phyloP scores from a whole-genome alignment of 1,140 invertebrate genomes.

The Drosophila albomicans region DNA sequence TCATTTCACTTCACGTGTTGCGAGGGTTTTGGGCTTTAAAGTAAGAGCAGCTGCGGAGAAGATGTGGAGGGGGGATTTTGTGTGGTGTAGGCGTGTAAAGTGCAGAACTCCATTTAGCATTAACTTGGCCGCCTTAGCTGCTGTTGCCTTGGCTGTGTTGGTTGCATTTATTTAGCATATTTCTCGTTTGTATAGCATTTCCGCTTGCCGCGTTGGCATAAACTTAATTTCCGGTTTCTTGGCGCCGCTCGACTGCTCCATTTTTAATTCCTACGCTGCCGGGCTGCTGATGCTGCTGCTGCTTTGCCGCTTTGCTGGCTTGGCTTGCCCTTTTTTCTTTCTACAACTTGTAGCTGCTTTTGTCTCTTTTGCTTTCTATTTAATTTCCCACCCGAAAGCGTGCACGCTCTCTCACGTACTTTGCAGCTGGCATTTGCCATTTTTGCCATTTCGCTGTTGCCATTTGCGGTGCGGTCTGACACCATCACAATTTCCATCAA shows the following conservation, averaged over 20 bases:
- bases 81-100: slow-evolving; percentile 38
- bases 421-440: slow-evolving; percentile 51
- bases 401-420: slow-evolving; percentile 55
- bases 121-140: slow-evolving; percentile 58
- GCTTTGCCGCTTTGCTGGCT: slow-evolving; percentile 31
- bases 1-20: slow-evolving; percentile 80
- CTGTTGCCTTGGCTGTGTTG: slow-evolving; percentile 38
- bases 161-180: slow-evolving; percentile 79
- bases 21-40: slow-evolving; percentile 10
- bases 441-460: slow-evolving; percentile 42
- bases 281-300: slow-evolving; percentile 25
- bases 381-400: slow-evolving; percentile 72
- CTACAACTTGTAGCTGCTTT: slow-evolving; percentile 65
- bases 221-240: slow-evolving; percentile 76
- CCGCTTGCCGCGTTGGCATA: slow-evolving; percentile 51
- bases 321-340: slow-evolving; percentile 17
- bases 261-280: slow-evolving; percentile 70
- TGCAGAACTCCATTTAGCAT: slow-evolving; percentile 77
- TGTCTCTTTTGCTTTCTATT: slow-evolving; percentile 68
- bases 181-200: slow-evolving; percentile 69
- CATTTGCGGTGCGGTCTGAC: slow-evolving; percentile 42
- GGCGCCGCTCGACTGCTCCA: slow-evolving; percentile 42
- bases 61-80: neutral
- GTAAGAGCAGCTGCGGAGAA: neutral
- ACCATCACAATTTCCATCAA: slow-evolving; percentile 58